These are phyloP conservation scores for Heteractis magnifica DNA, from an alignment of 92 coral and sea anemone genomes.

Conservation along the genomic window DNA sequence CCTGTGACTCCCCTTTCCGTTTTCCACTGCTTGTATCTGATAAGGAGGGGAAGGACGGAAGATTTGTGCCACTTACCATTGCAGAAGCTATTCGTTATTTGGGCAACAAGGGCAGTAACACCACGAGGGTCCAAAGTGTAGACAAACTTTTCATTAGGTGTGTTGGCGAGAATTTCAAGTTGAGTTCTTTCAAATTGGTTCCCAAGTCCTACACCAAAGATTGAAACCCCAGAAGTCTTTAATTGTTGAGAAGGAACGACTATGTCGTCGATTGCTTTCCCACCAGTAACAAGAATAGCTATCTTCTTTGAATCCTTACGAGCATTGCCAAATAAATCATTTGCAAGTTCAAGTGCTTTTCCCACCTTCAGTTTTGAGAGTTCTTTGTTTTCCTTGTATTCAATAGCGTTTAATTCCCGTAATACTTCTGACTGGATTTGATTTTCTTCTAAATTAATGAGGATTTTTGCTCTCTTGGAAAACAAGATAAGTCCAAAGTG, in stretches of 20 bases:
- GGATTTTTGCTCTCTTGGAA: constrained; percentile 48
- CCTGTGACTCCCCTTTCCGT: no score
- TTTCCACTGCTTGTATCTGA: no score
- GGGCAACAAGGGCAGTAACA: neutral
- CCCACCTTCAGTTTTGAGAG: constrained; percentile 37
- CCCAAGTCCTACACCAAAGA: constrained; percentile 65
- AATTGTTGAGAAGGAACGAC: constrained; percentile 50
- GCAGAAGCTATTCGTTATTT: constrained; percentile 23
- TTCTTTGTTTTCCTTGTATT: constrained; percentile 29
- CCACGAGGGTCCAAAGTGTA: constrained; percentile 15
- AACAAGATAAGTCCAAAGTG: constrained; percentile 57
- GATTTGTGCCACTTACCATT: constrained; percentile 14
- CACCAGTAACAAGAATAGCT: constrained; percentile 58
- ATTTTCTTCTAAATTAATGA: constrained; percentile 52
- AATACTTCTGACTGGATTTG: constrained; percentile 24
- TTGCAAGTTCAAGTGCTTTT: constrained; percentile 56
- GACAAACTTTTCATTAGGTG: constrained; percentile 42
- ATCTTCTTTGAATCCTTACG: constrained; percentile 51
- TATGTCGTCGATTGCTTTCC: constrained; percentile 47
- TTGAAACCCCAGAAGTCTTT: constrained; percentile 39
- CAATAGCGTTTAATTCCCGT: constrained; percentile 38
- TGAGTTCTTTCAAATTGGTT: constrained; percentile 38
- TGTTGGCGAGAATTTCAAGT: constrained; percentile 49
- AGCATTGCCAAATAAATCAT: constrained; percentile 47
- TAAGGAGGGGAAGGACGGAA: neutral